Conservation (phyloP, 2,113 vertebrate genomes). For the Silurus asotus region DNA sequence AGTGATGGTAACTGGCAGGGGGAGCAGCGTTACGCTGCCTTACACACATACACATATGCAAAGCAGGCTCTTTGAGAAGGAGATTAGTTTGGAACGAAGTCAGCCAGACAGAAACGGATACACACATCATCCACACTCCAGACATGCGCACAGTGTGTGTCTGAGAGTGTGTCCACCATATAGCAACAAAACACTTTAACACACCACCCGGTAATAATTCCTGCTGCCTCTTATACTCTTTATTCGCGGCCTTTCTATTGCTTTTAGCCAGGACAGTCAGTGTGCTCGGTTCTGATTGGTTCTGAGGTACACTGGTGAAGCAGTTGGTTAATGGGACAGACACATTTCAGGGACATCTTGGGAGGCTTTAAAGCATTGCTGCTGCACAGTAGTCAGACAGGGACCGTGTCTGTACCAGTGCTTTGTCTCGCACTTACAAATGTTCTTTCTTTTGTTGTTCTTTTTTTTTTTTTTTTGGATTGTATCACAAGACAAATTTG, state of each 20-base stretch:
- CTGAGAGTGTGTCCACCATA: slow-evolving; percentile 17
- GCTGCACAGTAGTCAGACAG: slow-evolving; percentile 51
- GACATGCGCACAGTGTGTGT: background rate
- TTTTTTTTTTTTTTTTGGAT: slow-evolving; percentile 72
- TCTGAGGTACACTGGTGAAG: slow-evolving; percentile 6
- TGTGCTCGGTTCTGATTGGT: background rate
- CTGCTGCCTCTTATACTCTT: slow-evolving; percentile 11
- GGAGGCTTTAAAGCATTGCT: slow-evolving; percentile 56
- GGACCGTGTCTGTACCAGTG: slow-evolving; percentile 54
- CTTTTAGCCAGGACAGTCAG: slow-evolving; percentile 33
- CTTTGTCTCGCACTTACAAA: slow-evolving; percentile 76
- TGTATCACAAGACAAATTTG: slow-evolving; percentile 92
- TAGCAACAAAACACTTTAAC: slow-evolving; percentile 60
- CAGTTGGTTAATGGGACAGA: slow-evolving; percentile 19
- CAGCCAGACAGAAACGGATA: slow-evolving; percentile 37
- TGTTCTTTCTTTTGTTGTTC: too few species aligned
- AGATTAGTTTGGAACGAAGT: slow-evolving; percentile 39
- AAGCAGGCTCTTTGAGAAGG: slow-evolving; percentile 33
- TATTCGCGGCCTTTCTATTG: slow-evolving; percentile 40
- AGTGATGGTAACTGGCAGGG: slow-evolving; percentile 39
- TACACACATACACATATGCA: slow-evolving; percentile 43
- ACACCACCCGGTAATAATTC: slow-evolving; percentile 24
- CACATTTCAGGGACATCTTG: slow-evolving; percentile 48
- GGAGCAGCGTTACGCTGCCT: background rate
- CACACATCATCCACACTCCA: background rate